Evolutionary conservation across 2,888 invertebrate genomes (phyloP).

Genomic region (Crocallis elinguaria): DNA sequence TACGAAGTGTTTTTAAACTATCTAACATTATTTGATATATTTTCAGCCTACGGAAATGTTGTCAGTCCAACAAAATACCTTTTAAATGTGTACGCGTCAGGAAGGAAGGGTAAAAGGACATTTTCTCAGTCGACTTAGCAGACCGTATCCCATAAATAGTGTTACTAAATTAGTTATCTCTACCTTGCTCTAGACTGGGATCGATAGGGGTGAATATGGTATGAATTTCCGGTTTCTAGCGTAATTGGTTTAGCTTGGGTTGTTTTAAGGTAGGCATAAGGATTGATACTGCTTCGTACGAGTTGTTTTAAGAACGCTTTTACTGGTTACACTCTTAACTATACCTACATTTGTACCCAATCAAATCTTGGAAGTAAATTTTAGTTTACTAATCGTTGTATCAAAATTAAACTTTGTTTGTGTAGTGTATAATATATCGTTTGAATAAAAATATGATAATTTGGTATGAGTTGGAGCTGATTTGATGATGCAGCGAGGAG

Average conservation of each 20-base stretch:
- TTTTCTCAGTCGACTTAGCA: slow-evolving; percentile 33
- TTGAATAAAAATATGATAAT: no score
- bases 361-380: no score
- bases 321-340: no score
- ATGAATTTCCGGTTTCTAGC: slow-evolving; percentile 9
- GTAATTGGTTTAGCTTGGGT: slow-evolving; percentile 1
- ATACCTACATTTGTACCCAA: no score
- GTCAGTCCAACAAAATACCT: not conserved
- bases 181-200: slow-evolving; percentile 8
- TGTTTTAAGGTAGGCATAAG: not conserved
- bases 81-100: not conserved
- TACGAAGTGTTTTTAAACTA: no score
- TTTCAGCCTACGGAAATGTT: not conserved
- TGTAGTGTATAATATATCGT: no score
- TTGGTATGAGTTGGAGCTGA: no score
- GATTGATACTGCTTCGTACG: not conserved
- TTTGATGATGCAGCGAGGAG: no score
- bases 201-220: slow-evolving; percentile 14
- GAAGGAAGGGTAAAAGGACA: slow-evolving; percentile 16
- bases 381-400: no score
- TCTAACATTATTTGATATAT: no score
- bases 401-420: no score
- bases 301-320: no score
- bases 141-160: slow-evolving; percentile 25
- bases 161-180: slow-evolving; percentile 30